phyloP scores from a whole-genome alignment of 2,113 vertebrate genomes.

The Semicossyphus pulcher region DNA sequence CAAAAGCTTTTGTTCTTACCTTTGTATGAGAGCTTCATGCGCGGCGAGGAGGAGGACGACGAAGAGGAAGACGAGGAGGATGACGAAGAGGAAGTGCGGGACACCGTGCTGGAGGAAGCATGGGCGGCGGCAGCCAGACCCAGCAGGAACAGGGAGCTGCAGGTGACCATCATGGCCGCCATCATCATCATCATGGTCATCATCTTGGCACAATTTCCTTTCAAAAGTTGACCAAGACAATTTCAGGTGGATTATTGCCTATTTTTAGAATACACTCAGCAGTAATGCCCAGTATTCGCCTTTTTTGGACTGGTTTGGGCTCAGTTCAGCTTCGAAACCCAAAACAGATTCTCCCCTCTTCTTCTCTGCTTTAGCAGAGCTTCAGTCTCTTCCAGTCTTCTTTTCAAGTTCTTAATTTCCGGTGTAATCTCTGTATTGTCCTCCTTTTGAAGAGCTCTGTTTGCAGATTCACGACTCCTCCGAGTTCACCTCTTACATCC shows the following conservation, averaged over 20 bases:
- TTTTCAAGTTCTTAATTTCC: constrained; percentile 4
- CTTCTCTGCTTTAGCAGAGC: not conserved
- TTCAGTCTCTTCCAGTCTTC: constrained; percentile 5
- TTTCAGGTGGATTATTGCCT: not conserved
- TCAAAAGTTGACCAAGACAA: not conserved
- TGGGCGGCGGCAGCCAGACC: constrained; percentile 70
- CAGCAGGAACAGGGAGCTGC: constrained; percentile 77
- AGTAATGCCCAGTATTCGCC: not conserved
- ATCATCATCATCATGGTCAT: constrained; percentile 81
- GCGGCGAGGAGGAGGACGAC: constrained; percentile 71
- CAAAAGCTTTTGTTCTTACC: constrained; percentile 66
- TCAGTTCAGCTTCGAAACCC: not conserved
- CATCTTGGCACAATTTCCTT: constrained; percentile 55
- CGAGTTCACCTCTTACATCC: constrained; percentile 58
- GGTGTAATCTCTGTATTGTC: constrained; percentile 2
- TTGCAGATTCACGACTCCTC: constrained; percentile 10
- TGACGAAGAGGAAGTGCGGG: constrained; percentile 51
- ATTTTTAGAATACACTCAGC: not conserved
- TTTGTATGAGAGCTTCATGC: constrained; percentile 84
- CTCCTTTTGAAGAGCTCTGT: constrained; percentile 12
- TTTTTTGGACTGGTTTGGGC: not conserved
- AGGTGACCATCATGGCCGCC: constrained; percentile 72
- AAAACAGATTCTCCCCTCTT: constrained; percentile 9
- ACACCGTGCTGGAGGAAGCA: constrained; percentile 58
- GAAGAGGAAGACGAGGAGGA: constrained; percentile 56